Evolutionary conservation across 1,140 invertebrate genomes (phyloP).

Genomic region (Zeugodacus cucurbitae): DNA sequence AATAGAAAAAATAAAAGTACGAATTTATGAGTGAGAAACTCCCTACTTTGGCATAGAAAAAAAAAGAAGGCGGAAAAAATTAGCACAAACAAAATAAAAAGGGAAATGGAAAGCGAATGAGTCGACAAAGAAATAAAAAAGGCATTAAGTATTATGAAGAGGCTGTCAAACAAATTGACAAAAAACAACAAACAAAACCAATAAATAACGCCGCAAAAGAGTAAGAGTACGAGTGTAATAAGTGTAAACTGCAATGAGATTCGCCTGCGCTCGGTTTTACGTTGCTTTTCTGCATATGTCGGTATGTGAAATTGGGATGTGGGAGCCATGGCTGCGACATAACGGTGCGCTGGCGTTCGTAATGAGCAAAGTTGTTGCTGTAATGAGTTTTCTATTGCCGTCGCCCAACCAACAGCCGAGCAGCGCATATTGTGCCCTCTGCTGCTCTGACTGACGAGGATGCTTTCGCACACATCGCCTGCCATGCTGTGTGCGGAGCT

Average conservation of each 20-base stretch:
- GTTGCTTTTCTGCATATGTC: neutral
- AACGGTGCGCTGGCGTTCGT: neutral
- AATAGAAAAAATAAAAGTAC: slow-evolving; percentile 1
- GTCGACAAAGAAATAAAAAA: slow-evolving; percentile 29
- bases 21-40: neutral
- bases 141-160: neutral
- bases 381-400: slow-evolving; percentile 39
- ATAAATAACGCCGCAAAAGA: neutral
- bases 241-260: neutral
- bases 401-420: neutral
- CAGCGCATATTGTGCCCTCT: neutral
- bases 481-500: neutral
- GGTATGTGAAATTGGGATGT: neutral
- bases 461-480: neutral
- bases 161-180: slow-evolving; percentile 11
- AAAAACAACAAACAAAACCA: slow-evolving; percentile 21
- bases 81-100: slow-evolving; percentile 36
- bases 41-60: neutral
- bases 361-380: slow-evolving; percentile 40
- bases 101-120: slow-evolving; percentile 34
- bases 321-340: neutral
- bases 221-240: neutral
- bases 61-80: slow-evolving; percentile 28
- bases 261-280: neutral
- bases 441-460: neutral